Base-by-base conservation (phyloP, 2,888 invertebrate genomes). In the Aproaerema taeniolella region DNA sequence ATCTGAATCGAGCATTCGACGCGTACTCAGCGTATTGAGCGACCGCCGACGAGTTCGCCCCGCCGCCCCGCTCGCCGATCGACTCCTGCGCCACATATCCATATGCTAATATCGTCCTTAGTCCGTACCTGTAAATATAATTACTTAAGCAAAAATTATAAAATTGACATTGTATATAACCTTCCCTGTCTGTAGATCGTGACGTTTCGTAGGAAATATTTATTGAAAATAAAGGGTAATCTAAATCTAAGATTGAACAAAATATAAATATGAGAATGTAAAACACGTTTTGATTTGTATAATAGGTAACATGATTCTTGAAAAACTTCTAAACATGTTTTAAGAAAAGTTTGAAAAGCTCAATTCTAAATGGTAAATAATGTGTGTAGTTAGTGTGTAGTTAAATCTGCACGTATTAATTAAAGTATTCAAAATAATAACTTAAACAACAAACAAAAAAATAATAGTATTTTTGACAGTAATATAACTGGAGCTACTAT, bases 321-420 rank as follows among this genome's bases (percentile, higher is more conserved):
- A 26, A 12, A 34, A 20, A 34, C 10, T 14, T 25, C 7, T 31
- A 31, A 15, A 9, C 15, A 14, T 38, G 38, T 32, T 45, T 39
- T 38, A 57, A 60, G 58, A 50, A 56, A 51, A 55, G 53, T 50
- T 55, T 58, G 65, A 58, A 61, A 72, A 72, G 69, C 75, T 76
- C 70, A 72, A 76, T 74, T 77, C 72, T 72, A 72, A 75, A 73
- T 44, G 57, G 53, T 17, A n/a, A 14, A 14, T 16, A 33, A 16
- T 20, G n/a, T 31, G 31, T 34, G 13, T 12, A 13, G 2, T n/a
- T 25, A 25, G 8, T 24, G 7, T n/a, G 8, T 9, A 26, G n/a
- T 26, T 26, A 26, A 2, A 9, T 9, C n/a, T 26, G 2, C 3
- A 26, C 3, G 26, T 6, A 8, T 8, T 8, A 20, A 8, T 20